Conservation (phyloP, 2,888 invertebrate species). For the Odontocolon sp. region DNA sequence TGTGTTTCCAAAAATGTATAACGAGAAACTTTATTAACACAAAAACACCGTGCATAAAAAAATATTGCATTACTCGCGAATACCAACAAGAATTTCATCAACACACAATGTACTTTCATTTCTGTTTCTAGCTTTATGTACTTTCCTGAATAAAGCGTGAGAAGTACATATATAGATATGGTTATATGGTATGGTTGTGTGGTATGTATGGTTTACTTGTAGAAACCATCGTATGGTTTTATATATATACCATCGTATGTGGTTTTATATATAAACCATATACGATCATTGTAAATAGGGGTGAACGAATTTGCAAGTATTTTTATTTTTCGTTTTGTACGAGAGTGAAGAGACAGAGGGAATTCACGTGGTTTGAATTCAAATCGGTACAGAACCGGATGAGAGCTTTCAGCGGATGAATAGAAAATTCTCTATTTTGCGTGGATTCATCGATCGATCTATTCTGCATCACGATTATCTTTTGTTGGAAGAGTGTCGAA, state of each 20-base stretch:
- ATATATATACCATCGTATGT: not conserved
- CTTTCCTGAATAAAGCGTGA: no score
- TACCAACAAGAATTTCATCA: no score
- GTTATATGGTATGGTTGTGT: no score
- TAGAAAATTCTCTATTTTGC: slow-evolving; percentile 2
- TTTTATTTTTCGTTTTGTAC: not conserved
- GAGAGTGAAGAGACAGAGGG: not conserved
- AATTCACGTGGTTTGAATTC: not conserved
- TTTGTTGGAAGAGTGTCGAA: not conserved
- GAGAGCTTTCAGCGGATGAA: slow-evolving; percentile 7
- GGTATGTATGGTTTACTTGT: no score
- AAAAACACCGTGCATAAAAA: no score
- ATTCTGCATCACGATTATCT: not conserved
- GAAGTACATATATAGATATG: no score
- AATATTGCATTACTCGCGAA: no score
- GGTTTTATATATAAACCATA: not conserved
- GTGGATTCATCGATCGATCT: not conserved
- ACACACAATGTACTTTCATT: no score
- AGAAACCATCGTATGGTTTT: not conserved
- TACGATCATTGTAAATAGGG: slow-evolving; percentile 12
- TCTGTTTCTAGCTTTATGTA: no score
- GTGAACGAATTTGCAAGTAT: slow-evolving; percentile 3
- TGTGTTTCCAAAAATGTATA: no score
- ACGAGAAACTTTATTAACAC: no score
- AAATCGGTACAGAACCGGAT: not conserved